Conservation (phyloP, 1,140 invertebrate genomes). For the Drosophila rhopaloa region DNA sequence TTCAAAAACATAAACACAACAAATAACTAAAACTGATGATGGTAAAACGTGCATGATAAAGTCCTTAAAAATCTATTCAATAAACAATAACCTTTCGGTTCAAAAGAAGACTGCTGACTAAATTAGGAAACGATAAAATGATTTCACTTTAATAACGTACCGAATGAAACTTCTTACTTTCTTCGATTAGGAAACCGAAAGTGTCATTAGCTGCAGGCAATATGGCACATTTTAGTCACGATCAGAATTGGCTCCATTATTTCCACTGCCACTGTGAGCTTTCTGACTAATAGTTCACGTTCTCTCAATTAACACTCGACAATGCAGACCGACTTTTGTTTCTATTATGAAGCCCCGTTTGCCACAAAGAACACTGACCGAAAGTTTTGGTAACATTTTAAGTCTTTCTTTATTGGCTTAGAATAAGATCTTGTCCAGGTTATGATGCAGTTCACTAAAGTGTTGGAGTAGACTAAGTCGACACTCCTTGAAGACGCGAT, state of each 20-base stretch:
- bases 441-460: conserved; percentile 62
- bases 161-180: conserved; percentile 38
- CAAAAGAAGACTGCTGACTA: conserved; percentile 22
- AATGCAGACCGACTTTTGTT: conserved; percentile 16
- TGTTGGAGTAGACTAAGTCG: conserved; percentile 72
- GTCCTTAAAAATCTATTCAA: background rate
- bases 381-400: conserved; percentile 22
- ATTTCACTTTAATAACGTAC: conserved; percentile 19
- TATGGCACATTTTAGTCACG: conserved; percentile 30
- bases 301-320: conserved; percentile 62
- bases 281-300: conserved; percentile 53
- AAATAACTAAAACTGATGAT: background rate
- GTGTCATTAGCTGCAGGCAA: conserved; percentile 34
- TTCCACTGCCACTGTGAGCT: conserved; percentile 42
- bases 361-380: conserved; percentile 33
- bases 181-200: conserved; percentile 61
- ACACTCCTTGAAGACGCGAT: conserved; percentile 88
- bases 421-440: conserved; percentile 56
- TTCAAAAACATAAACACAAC: background rate
- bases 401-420: conserved; percentile 53
- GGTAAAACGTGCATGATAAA: background rate
- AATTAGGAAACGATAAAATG: conserved; percentile 1
- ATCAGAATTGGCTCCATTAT: conserved; percentile 25
- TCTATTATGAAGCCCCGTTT: conserved; percentile 4
- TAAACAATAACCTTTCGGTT: background rate